Evolutionary conservation across 2,113 vertebrate species (phyloP).

Genomic region (Chaetodon trifascialis): DNA sequence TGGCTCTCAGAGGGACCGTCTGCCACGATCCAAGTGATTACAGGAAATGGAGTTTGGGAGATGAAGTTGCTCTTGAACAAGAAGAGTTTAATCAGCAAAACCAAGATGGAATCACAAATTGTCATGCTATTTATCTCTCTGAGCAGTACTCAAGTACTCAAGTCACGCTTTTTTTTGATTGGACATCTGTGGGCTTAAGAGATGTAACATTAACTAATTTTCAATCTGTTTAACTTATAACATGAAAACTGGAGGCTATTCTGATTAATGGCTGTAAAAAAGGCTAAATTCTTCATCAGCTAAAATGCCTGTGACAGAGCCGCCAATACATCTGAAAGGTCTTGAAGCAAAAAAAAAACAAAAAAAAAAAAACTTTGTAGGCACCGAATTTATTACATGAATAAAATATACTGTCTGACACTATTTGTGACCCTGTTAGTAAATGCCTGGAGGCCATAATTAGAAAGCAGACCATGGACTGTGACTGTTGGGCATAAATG

Average conservation of each 20-base stretch:
- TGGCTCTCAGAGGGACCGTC: slow-evolving; percentile 32
- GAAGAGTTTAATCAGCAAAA: slow-evolving; percentile 40
- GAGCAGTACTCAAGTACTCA: not conserved
- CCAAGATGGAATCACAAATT: slow-evolving; percentile 13
- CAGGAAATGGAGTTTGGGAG: slow-evolving; percentile 49
- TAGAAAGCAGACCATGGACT: slow-evolving; percentile 4
- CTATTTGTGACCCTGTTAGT: not conserved
- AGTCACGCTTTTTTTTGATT: slow-evolving; percentile 27
- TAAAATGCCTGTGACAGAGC: not conserved
- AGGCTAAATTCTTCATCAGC: not conserved
- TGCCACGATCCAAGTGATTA: slow-evolving; percentile 51
- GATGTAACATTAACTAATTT: not conserved
- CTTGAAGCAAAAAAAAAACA: not conserved
- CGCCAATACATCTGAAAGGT: not conserved
- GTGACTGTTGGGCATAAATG: not conserved
- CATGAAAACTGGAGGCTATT: not conserved
- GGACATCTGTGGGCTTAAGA: not conserved
- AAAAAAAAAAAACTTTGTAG: not conserved
- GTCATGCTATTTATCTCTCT: slow-evolving; percentile 23
- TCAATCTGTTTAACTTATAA: not conserved
- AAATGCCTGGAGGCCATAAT: slow-evolving; percentile 1
- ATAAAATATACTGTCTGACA: not conserved
- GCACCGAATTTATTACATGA: not conserved
- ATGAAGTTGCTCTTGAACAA: slow-evolving; percentile 36
- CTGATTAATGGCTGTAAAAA: not conserved